Base-by-base conservation (phyloP, 2,113 vertebrate species). In the Leuciscus idus region DNA sequence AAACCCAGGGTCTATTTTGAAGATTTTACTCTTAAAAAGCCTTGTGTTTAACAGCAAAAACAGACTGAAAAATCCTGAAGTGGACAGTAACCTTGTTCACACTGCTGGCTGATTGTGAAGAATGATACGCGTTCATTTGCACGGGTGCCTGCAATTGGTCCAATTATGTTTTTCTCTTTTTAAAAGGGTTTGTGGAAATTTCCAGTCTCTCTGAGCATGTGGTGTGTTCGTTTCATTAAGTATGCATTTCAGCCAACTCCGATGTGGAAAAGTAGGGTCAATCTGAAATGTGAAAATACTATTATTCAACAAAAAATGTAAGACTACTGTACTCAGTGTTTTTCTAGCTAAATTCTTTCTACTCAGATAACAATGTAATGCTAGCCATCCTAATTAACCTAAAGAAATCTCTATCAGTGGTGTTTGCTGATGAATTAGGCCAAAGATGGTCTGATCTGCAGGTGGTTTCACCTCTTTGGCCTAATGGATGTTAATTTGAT, bases 401-500 rank as follows among this genome's bases (percentile, higher is more conserved):
- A 75, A 80, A 81, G 39, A 36, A 81, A 61, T 86, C 57, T 43
- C 19, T 62, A 62, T 52, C 46, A 36, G 39, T 33, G 28, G 26
- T 39, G 55, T 26, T 79, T 72, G 68, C 68, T 4, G 70, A 77
- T 30, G 26, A 66, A 66, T 26, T 64, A 43, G 33, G 79, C 39
- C 55, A 64, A 26, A 46, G 26, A 10, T 28, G n/a, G 79, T 66
- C n/a, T 66, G 57, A 23, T 66, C 79, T 50, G n/a, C 46, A 68
- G 9, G 26, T 68, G 80, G 76, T 83, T 52, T 81, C 76, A 81
- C 50, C 15, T 59, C 76, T 72, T 77, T 48, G 66, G 85, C 72
- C 72, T 88, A 81, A 89, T 89, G 81, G 83, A 66, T 33, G 30
- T 72, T n/a, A 15, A 36, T 84, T 76, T 79, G 83, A 76, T 87